Evolutionary conservation across 2,888 invertebrate species (phyloP), one percentile per base, ranked within the genome.

Genomic region (Oxycera nigricornis): DNA sequence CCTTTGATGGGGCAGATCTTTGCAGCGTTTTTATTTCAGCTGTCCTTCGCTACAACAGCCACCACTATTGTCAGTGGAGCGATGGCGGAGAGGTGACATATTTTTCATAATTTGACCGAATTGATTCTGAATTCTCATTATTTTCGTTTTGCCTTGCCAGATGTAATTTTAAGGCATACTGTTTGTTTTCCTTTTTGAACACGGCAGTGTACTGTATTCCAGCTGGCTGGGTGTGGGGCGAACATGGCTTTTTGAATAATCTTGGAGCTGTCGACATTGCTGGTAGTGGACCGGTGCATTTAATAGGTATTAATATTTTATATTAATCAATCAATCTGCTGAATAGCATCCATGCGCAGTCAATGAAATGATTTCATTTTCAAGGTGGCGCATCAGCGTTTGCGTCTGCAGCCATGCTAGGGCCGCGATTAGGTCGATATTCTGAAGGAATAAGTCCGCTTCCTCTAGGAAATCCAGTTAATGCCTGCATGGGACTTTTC

Each of bases 41-140:
- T 95, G 78, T 94, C 94, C 0, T 96, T 96, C 79, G 94, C 96
- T 0, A 95, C 96, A 0, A 86, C 86, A 0, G 92, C 96, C 0
- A 96, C 96, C 0, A 96, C 96, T 0, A 96, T 96, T 75, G 95
- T 96, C 0, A 95, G 94, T 79, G 97, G 97, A 0, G 95, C 96
- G 3, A 96, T 97, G 94, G 96, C 96, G 1, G 97, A 97, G 84
- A 90, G 96, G 92, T 94, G 82, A 80, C 79, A 41, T 61, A 62
- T 26, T 72, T 72, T 24, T 9, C 14, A 26, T 68, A 20, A 73
- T 73, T 70, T 57, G 73, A 20, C 41, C 31, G 76, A 74, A 35
- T 26, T 30, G 41, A n/a, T 73, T 26, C 61, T 35, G 30, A 20
- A 41, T 11, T 65, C 4, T 30, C 14, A 28, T 59, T 14, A 3